Conservation (phyloP, 2,113 vertebrate species). For the Nothocercus julius region DNA sequence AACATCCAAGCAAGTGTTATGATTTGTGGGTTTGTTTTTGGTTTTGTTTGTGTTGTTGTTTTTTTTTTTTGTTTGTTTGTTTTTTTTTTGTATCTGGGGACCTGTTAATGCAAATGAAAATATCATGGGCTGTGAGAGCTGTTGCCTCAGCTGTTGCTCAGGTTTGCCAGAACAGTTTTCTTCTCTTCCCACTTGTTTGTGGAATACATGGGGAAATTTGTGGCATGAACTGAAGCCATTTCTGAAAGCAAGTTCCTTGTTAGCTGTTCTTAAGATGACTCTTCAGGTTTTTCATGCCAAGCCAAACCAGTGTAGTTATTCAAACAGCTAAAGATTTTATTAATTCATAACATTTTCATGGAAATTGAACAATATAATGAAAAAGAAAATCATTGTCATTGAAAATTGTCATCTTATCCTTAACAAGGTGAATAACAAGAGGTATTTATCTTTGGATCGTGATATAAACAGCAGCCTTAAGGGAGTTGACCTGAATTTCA, state of each 20-base stretch:
- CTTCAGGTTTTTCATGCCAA: background rate
- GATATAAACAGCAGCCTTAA: background rate
- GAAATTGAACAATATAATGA: background rate
- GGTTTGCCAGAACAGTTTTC: background rate
- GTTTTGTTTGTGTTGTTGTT: too few relatives aligned
- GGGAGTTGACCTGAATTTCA: background rate
- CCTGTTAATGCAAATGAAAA: background rate
- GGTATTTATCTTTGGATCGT: background rate
- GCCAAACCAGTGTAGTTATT: background rate
- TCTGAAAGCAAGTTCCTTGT: background rate
- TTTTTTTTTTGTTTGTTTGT: background rate
- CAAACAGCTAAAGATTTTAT: background rate
- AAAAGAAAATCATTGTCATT: background rate
- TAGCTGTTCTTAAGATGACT: background rate
- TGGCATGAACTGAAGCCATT: fast-evolving
- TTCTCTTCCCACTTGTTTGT: background rate
- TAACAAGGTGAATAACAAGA: background rate
- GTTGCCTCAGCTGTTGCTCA: background rate
- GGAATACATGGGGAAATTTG: background rate
- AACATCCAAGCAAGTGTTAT: background rate
- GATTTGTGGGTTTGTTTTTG: too few relatives aligned
- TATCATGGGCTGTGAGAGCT: background rate
- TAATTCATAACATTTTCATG: background rate
- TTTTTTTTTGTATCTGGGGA: background rate
- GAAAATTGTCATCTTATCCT: background rate